Evolutionary conservation across 64 coral and sea anemone genomes (phyloP), one percentile per base, ranked within the genome.

Genomic region (Dendronephthya gigantea): DNA sequence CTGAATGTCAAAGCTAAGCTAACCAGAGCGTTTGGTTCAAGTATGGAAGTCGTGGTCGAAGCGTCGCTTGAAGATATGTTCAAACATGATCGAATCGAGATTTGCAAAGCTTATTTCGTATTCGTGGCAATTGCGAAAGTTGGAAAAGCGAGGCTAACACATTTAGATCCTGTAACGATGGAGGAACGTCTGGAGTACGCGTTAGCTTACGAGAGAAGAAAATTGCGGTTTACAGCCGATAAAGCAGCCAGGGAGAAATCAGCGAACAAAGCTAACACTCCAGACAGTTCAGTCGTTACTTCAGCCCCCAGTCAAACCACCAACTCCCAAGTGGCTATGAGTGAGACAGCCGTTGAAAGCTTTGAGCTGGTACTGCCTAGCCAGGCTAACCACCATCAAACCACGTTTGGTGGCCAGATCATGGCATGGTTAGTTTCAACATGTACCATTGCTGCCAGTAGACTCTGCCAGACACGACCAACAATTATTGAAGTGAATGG

Each of bases 351-450:
- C 33, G 25, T 93, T 7, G 84, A 93, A 85, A 93, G 92, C 30
- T 88, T 93, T 15, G 92, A 93, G 68, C 88, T 93, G 27, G 92
- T 93, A 14, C 39, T 93, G 0, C 88, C 92, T 31, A 88, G 84
- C 1, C 92, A 93, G 39, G 92, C 92, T 9, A 93, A 93, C 39
- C 92, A 93, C 23, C 84, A 93, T 83, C 81, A 93, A 62, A 90
- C 88, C 35, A 89, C 92, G 8, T 93, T 93, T 87, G 92, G 92
- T 25, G 92, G 92, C 33, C 92, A 93, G 82, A 83, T 93, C 55
- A 90, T 93, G 88, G 82, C 92, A 22, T 93, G 92, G 92, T 87
- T 93, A 82, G 92, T 83, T n/a, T 82, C 85, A 5, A 84, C 88
- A 16, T 90, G 92, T 50, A 90, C 92, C 0, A 93, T 93, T 82